Base-by-base conservation (phyloP, 2,888 invertebrate species). In the Xestia rhomboidea region DNA sequence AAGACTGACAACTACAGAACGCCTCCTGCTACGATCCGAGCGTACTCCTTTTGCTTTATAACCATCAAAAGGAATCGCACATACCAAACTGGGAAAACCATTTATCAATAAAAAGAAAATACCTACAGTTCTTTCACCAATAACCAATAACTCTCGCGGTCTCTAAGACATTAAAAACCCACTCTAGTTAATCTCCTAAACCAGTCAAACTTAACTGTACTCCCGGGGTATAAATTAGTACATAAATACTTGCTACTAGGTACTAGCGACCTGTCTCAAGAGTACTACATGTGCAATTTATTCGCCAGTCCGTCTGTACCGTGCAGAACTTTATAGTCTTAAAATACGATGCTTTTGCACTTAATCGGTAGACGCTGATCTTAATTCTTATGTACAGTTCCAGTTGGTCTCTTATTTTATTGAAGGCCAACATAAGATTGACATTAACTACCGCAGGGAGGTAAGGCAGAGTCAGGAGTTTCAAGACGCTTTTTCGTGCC, bases 201-300 rank as follows among this genome's bases (percentile, higher is more conserved):
- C 21, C n/a, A 46, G 38, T 7, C n/a, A 18, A 13, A 54, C 73
- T 66, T 2, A 18, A 34, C n/a, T 49, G 10, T 24, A 44, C 21
- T 21, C 54, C 24, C 13, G 24, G 41, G 57, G 24, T 57, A 67
- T 67, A 51, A 60, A 60, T 24, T 15, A 49, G 15, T 38, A 54
- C 41, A 64, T 68, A 68, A 34, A 76, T 49, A 75, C 44, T 24
- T 15, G 21, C 7, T 24, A 10, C 21, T n/a, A 62, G 7, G 18
- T 60, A 66, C 54, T 34, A 21, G 8, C 10, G 30, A n/a, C 34
- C 54, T 51, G 69, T 70, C 84, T 60, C 51, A 34, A 46, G 76
- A 77, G 67, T n/a, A 68, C 76, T 79, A n/a, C 15, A 70, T 27
- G 49, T 41, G 76, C 60, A 70, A 75, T 84, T 79, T 79, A 84